A percentile compares a stretch with the other conserved stretches of the same genome.
phyloP scores from a whole-genome alignment of 2,113 vertebrate species.

The Panthera uncia region DNA sequence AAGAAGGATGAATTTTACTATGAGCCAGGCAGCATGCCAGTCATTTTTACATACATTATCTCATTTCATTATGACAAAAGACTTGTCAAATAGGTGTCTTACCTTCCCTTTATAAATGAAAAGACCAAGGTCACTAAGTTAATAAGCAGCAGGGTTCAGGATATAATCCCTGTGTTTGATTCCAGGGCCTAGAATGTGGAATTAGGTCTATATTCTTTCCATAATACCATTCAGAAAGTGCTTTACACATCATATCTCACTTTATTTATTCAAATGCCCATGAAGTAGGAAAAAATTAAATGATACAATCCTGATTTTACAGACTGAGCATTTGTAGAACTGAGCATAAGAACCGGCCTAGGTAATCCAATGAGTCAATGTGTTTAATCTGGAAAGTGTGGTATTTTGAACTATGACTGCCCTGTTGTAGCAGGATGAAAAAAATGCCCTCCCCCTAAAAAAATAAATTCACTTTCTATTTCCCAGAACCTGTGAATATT shows the following conservation, averaged over 20 bases:
- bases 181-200: neutral
- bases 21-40: neutral
- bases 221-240: constrained; percentile 9
- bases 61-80: constrained; percentile 49
- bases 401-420: neutral
- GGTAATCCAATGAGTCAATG: neutral
- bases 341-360: neutral
- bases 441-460: neutral
- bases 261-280: neutral
- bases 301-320: neutral
- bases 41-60: constrained; percentile 15
- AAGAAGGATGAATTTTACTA: constrained; percentile 2
- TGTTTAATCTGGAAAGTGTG: neutral
- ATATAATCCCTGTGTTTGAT: neutral
- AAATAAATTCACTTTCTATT: neutral
- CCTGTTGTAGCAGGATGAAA: neutral
- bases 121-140: constrained; percentile 45
- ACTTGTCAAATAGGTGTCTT: neutral
- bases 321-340: neutral
- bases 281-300: constrained; percentile 19
- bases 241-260: neutral
- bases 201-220: neutral
- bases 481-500: neutral
- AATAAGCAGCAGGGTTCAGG: neutral
- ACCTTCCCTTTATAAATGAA: constrained; percentile 7